Conservation (phyloP, 2,113 vertebrate genomes). For the Clupea harengus region DNA sequence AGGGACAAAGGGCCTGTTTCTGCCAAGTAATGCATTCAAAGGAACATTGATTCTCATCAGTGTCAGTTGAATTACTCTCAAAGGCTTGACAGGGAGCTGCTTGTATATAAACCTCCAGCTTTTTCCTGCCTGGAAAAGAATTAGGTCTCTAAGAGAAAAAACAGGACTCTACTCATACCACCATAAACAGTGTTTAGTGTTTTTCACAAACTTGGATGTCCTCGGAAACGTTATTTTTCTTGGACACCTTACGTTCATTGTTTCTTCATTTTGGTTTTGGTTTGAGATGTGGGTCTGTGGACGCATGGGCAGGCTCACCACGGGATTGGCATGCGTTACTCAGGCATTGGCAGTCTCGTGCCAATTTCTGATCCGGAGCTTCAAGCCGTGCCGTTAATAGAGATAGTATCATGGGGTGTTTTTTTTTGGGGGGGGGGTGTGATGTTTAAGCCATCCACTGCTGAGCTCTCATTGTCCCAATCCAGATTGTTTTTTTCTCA, state of each 20-base stretch:
- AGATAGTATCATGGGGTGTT: slow-evolving; percentile 35
- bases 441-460: slow-evolving; percentile 31
- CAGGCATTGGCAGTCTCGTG: slow-evolving; percentile 24
- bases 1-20: slow-evolving; percentile 94
- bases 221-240: slow-evolving; percentile 4
- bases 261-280: slow-evolving; percentile 17
- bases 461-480: slow-evolving; percentile 47
- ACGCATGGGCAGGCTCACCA: not conserved
- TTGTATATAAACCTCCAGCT: slow-evolving; percentile 85
- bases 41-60: slow-evolving; percentile 95
- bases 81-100: slow-evolving; percentile 89
- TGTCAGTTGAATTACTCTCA: slow-evolving; percentile 93
- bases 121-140: slow-evolving; percentile 62
- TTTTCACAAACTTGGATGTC: not conserved
- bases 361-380: slow-evolving; percentile 28
- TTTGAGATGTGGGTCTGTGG: slow-evolving; percentile 5
- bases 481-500: slow-evolving; percentile 25
- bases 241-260: not conserved
- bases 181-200: slow-evolving; percentile 1
- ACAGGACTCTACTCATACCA: not conserved
- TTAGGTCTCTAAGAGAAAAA: slow-evolving; percentile 34
- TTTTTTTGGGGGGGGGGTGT: slow-evolving; percentile 16
- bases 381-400: slow-evolving; percentile 41
- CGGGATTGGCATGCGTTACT: slow-evolving; percentile 7
- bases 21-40: slow-evolving; percentile 96